phyloP scores from a whole-genome alignment of 1,140 invertebrate genomes.

The Penaeus chinensis region DNA sequence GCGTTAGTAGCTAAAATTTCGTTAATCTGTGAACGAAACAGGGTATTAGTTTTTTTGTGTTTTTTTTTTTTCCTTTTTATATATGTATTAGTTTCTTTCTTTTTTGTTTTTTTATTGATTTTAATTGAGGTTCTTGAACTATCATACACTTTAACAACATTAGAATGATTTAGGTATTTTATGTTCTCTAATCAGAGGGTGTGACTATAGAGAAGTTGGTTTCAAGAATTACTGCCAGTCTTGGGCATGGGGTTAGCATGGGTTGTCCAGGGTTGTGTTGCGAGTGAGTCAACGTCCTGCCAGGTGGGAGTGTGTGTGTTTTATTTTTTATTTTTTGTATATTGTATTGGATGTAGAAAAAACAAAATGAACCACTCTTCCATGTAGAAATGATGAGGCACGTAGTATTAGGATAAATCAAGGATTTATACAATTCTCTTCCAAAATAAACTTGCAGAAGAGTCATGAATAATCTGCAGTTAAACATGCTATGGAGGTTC shows the following conservation, averaged over 20 bases:
- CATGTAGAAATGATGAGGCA: conserved; percentile 8
- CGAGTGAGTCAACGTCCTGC: conserved; percentile 29
- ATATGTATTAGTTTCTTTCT: neutral
- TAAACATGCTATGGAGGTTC: no score
- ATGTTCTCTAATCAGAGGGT: conserved; percentile 22
- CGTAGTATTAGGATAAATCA: no score
- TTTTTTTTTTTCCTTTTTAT: neutral
- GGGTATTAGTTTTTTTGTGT: neutral
- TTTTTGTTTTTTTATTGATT: conserved; percentile 4
- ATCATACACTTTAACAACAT: no score
- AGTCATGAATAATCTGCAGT: no score
- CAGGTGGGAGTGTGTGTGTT: conserved; percentile 10
- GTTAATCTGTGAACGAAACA: no score
- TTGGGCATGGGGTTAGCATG: conserved; percentile 7
- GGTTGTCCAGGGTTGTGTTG: conserved; percentile 55
- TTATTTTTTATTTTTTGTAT: neutral
- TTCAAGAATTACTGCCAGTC: conserved; percentile 10
- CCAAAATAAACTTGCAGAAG: no score
- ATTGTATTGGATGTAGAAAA: no score
- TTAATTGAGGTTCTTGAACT: neutral
- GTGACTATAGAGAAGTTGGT: conserved; percentile 4
- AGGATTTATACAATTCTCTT: no score
- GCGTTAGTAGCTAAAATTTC: no score
- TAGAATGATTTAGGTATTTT: no score
- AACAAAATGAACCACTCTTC: neutral